Evolutionary conservation across 1,140 invertebrate species (phyloP), one percentile per base, ranked within the genome.

Genomic region (Pogonomyrmex californicus): DNA sequence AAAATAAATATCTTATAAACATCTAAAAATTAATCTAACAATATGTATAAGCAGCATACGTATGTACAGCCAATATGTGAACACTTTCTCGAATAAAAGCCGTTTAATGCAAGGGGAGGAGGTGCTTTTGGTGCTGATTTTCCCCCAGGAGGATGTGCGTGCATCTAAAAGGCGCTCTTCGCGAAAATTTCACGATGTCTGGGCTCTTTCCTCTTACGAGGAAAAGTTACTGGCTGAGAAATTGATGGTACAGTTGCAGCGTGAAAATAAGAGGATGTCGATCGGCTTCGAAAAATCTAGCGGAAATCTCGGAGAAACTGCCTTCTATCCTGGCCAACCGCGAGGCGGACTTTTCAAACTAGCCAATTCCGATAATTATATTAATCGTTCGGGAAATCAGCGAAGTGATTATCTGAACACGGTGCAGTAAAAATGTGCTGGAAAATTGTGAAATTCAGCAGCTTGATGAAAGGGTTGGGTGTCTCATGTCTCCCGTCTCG

Each of bases 201-300:
- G 56, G 68, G 30, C 79, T 56, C 71, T 83, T 30, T 83, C 68
- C 58, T 54, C 30, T 44, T 58, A 62, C 85, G 77, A 78, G 73
- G 73, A 60, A 86, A 70, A 86, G 78, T 86, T 86, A 82, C 77
- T 47, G 65, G 44, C 56, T 79, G 79, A 60, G 79, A 85, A 85
- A 85, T 71, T 75, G 60, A 87, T 73, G 65, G 51, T 60, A 83
- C 79, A 44, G 79, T 75, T 83, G 79, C 79, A 60, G 54, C 79
- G 68, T 60, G 54, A 56, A 83, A 83, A 83, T 83, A 83, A 83
- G 68, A 75, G 60, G 41, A 73, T 75, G 79, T 49, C 79, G 79
- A 75, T 83, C 79, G 68, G 33, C 68, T 83, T 83, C 68, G 79
- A 60, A 83, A 60, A 73, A 83, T 75, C 54, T 60, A 60, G 30